Percentiles rank a stretch among this genome's conserved stretches.
Evolutionary conservation across 2,113 vertebrate species (phyloP).

Genomic region (Podocnemis expansa): DNA sequence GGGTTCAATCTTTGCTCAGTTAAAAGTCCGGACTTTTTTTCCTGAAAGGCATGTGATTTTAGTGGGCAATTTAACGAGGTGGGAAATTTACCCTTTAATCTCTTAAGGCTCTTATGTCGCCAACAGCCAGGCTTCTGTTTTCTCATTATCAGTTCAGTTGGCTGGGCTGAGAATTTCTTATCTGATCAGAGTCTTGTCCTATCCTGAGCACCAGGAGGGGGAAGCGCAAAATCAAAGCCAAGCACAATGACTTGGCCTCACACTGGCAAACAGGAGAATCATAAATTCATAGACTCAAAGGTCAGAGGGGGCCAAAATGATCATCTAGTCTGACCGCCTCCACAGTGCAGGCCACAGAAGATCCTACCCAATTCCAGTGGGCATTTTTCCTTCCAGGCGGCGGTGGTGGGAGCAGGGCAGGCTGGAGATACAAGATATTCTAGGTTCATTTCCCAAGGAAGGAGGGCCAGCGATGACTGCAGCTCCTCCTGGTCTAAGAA

Average conservation of each 20-base stretch:
- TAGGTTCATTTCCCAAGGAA: background rate
- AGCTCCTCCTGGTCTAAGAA: background rate
- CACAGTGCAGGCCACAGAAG: no score
- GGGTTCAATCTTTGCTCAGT: background rate
- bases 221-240: background rate
- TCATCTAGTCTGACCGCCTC: no score
- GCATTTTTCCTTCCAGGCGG: background rate
- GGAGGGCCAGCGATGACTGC: background rate
- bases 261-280: background rate
- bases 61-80: background rate
- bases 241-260: background rate
- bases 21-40: background rate
- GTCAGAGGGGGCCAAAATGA: no score
- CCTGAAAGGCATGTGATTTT: rapidly evolving
- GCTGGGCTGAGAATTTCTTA: background rate
- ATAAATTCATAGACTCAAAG: no score
- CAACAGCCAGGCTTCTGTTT: background rate
- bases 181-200: background rate
- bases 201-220: background rate
- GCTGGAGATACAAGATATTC: background rate
- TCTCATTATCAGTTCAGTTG: background rate
- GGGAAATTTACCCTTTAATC: background rate
- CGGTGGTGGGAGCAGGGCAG: background rate
- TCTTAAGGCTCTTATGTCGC: rapidly evolving
- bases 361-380: background rate